These are phyloP conservation scores for Mandrillus leucophaeus DNA, from an alignment of 2,113 vertebrate species.

Conservation along the genomic window DNA sequence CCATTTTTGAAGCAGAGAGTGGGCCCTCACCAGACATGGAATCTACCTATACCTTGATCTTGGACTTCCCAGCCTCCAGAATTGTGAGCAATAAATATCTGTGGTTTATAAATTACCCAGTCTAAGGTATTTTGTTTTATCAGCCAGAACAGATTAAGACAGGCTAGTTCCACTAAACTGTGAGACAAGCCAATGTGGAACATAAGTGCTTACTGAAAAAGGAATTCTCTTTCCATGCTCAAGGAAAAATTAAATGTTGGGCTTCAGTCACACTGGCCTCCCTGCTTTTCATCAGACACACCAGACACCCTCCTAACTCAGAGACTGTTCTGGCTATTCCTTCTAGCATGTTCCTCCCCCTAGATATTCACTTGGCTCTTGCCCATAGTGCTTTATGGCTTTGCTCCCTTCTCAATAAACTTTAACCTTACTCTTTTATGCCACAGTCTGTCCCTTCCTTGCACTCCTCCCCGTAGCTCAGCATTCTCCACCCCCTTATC, in stretches of 20 bases:
- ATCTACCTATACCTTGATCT: neutral
- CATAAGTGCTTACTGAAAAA: neutral
- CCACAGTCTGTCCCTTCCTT: too few relatives aligned
- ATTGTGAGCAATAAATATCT: neutral
- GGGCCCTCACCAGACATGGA: too few relatives aligned
- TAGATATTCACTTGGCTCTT: neutral
- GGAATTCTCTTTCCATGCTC: neutral
- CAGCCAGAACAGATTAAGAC: neutral
- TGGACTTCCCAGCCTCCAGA: neutral
- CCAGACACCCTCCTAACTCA: neutral
- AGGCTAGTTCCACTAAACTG: neutral
- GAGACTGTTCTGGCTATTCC: neutral
- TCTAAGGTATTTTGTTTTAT: neutral
- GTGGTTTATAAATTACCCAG: neutral
- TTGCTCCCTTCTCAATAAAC: neutral
- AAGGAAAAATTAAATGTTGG: neutral
- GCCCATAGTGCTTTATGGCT: neutral
- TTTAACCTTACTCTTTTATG: too few relatives aligned
- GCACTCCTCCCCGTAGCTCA: accelerated
- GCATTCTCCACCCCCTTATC: neutral
- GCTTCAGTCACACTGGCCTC: neutral
- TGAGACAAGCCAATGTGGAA: accelerated
- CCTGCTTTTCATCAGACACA: accelerated
- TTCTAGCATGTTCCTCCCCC: neutral
- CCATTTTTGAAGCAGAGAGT: neutral